Evolutionary conservation across 2,888 invertebrate species (phyloP), one percentile per base, ranked within the genome.

Genomic region (Cosmopolites sordidus): DNA sequence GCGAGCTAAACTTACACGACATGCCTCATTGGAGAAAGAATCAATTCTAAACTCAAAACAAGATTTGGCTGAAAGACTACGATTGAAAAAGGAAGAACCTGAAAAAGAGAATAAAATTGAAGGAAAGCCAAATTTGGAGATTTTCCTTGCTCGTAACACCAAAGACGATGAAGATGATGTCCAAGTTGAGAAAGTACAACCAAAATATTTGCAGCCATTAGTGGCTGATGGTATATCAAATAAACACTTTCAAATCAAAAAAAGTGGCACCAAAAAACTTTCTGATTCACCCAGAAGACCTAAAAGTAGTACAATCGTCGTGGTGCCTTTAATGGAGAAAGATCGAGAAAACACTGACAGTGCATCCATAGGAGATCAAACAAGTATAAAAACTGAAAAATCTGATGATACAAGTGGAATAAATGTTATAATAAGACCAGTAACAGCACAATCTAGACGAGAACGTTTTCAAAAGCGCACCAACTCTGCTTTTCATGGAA

Each of bases 141-240:
- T 84, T 56, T 81, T 82, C 60, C 68, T 84, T 46, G 76, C 80
- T 0, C 79, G 79, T 57, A 76, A 76, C 15, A 71, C 74, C n/a
- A 69, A 71, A 55, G 60, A 43, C 27, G 48, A n/a, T 1, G 29
- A 51, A 17, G 58, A 54, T 22, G 55, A 60, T 12, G 33, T 41
- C 18, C 45, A 46, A 16, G 12, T 37, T 27, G 51, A 51, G 17
- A 45, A 51, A 41, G 29, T 12, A 6, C 51, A 54, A 27, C 66
- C 63, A 4, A 66, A 63, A 56, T 54, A 62, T 18, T 61, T 63
- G 12, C 63, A 60, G 42, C 63, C 66, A 2, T 51, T 66, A 40
- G 42, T 62, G 14, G 52, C 58, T 14, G 51, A 54, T 27, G 30
- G 43, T 11, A 50, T 43, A 16, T 58, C 48, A 16, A 61, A 57